Evolutionary conservation across 2,797 vertebrate genomes (phyloP).

Genomic region (Sebastes glaucus): DNA sequence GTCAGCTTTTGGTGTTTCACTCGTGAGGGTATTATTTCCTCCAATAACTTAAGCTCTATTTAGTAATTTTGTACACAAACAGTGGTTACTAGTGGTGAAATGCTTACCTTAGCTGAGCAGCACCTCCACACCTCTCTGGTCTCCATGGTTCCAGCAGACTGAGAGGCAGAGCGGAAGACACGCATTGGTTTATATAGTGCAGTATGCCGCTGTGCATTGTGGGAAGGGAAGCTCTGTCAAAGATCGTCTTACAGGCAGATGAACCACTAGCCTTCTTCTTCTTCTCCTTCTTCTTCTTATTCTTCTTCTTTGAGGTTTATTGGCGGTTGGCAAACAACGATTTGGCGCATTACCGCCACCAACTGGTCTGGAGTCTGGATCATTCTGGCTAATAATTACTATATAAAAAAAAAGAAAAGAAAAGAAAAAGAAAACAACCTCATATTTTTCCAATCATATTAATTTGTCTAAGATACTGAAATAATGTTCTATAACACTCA

Average conservation of each 20-base stretch:
- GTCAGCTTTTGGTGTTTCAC: too few relatives aligned
- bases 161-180: neutral
- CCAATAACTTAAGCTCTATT: fast-evolving
- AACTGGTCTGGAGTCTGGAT: too few relatives aligned
- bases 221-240: conserved; percentile 25
- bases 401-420: too few relatives aligned
- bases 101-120: fast-evolving
- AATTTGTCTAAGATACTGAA: too few relatives aligned
- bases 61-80: fast-evolving
- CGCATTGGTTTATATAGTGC: fast-evolving
- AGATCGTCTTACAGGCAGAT: neutral
- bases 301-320: too few relatives aligned
- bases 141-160: fast-evolving
- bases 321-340: too few relatives aligned
- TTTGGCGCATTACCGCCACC: too few relatives aligned
- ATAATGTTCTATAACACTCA: too few relatives aligned
- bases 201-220: conserved; percentile 44
- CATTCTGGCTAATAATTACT: too few relatives aligned
- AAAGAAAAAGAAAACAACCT: too few relatives aligned
- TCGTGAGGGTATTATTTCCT: fast-evolving
- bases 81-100: neutral
- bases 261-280: neutral
- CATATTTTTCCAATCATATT: too few relatives aligned
- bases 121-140: fast-evolving
- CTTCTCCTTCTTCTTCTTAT: too few relatives aligned